Conservation (phyloP, 1,140 invertebrate species). For the Bombus impatiens region DNA sequence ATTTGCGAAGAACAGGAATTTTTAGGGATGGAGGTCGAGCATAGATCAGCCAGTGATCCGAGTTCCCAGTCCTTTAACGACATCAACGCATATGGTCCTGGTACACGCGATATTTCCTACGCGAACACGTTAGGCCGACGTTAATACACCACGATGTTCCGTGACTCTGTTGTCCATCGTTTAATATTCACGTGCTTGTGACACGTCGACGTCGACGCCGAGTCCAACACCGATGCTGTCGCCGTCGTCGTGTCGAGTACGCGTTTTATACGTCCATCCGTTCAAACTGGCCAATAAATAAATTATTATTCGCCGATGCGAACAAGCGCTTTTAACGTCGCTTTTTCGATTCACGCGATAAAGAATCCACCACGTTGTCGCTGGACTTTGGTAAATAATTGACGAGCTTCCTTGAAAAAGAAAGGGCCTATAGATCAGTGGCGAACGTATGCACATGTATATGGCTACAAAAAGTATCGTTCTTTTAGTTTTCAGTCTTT, state of each 20-base stretch:
- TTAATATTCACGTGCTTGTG: slow-evolving; percentile 23
- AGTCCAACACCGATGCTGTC: neutral
- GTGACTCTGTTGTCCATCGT: slow-evolving; percentile 19
- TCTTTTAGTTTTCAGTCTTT: too few relatives aligned
- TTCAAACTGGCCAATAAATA: neutral
- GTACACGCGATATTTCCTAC: slow-evolving; percentile 30
- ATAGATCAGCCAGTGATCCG: neutral
- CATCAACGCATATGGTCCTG: neutral
- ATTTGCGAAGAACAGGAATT: neutral
- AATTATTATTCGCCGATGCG: neutral
- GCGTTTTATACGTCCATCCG: neutral
- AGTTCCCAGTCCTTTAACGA: neutral
- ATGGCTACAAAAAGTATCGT: too few relatives aligned
- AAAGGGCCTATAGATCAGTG: too few relatives aligned
- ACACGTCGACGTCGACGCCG: neutral
- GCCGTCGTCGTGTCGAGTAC: neutral
- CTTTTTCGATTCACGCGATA: neutral
- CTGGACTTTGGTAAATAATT: neutral
- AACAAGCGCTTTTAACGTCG: neutral
- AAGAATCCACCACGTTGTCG: neutral
- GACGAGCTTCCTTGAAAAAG: neutral
- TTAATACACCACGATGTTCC: slow-evolving; percentile 22
- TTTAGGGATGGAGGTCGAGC: neutral
- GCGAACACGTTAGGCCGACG: slow-evolving; percentile 10
- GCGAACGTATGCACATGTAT: too few relatives aligned